Evolutionary conservation across 2,113 vertebrate genomes (phyloP).

Genomic region (Eclectus roratus): DNA sequence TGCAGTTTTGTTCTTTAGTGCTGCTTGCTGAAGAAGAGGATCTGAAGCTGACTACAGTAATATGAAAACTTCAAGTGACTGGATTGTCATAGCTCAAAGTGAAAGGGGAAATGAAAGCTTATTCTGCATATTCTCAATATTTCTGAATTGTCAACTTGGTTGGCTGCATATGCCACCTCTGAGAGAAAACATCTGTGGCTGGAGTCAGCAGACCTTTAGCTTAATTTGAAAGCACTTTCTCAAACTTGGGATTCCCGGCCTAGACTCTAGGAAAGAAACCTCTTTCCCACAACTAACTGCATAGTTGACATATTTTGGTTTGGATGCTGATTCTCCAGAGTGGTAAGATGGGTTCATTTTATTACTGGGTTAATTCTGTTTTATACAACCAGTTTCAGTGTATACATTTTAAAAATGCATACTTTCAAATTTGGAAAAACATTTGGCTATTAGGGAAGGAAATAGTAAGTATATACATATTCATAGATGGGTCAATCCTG

Average conservation of each 20-base stretch:
- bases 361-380: background rate
- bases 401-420: background rate
- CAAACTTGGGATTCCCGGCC: background rate
- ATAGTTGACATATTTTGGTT: constrained; percentile 30
- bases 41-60: background rate
- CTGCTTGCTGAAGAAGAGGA: background rate
- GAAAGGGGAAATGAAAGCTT: background rate
- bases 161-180: background rate
- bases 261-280: background rate
- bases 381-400: background rate
- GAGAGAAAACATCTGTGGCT: constrained; percentile 25
- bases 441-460: background rate
- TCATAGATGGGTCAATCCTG: background rate
- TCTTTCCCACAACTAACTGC: constrained; percentile 14
- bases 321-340: background rate
- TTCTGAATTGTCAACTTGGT: background rate
- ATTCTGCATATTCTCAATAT: background rate
- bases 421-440: background rate
- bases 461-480: background rate
- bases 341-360: background rate
- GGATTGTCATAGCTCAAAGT: background rate
- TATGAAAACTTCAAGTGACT: background rate
- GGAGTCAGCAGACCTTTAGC: constrained; percentile 6
- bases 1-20: background rate
- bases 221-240: constrained; percentile 35